These are phyloP conservation scores for Hoplodrina blanda DNA, from an alignment of 2,888 invertebrate species.

Conservation along the genomic window DNA sequence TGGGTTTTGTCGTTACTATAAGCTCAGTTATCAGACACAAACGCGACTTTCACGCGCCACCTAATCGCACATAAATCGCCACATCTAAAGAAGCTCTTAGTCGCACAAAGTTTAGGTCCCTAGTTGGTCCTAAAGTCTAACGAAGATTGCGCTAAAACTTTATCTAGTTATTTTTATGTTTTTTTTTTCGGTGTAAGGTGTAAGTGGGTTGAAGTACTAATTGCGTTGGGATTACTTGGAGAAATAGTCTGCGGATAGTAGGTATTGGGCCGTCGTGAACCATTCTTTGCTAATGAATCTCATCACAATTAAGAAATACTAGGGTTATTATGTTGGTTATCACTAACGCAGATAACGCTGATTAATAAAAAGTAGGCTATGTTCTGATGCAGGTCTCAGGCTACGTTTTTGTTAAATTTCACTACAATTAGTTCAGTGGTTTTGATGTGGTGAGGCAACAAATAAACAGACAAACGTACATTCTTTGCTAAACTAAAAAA, in stretches of 20 bases:
- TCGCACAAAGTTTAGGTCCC: constrained; percentile 45
- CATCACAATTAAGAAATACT: constrained; percentile 1
- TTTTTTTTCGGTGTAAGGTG: constrained; percentile 15
- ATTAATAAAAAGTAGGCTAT: too few species aligned
- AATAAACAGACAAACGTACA: too few species aligned
- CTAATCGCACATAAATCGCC: not conserved
- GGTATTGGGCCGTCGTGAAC: constrained; percentile 15
- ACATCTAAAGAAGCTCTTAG: constrained; percentile 29
- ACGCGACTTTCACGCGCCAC: not conserved
- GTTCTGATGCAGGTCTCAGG: too few species aligned
- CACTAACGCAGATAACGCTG: too few species aligned
- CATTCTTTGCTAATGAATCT: constrained; percentile 1
- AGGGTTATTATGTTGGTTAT: not conserved
- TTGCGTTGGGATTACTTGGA: constrained; percentile 51
- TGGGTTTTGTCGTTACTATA: too few species aligned
- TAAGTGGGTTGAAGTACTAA: constrained; percentile 40
- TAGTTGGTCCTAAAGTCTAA: constrained; percentile 53
- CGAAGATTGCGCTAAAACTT: constrained; percentile 52
- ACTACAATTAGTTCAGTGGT: too few species aligned
- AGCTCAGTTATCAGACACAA: not conserved
- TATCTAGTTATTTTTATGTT: constrained; percentile 36
- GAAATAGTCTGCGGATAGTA: constrained; percentile 16
- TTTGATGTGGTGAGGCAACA: too few species aligned
- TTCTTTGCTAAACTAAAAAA: too few species aligned
- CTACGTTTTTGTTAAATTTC: too few species aligned